Evolutionary conservation across 1,140 invertebrate genomes (phyloP), one percentile per base, ranked within the genome.

Genomic region (Limonius californicus): DNA sequence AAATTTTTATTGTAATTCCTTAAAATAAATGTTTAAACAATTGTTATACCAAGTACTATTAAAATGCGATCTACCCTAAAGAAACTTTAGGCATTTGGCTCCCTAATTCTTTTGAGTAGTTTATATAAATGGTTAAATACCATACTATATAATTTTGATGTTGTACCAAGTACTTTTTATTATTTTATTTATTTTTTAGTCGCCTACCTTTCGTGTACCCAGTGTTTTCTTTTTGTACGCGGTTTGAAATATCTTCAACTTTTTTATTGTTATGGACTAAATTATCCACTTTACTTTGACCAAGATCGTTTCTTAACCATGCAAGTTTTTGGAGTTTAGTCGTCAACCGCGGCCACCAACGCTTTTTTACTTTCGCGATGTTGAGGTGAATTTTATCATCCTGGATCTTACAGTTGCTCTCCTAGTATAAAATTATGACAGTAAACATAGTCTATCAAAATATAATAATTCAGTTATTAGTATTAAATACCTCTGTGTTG

Each of bases 241-340:
- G 82, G 54, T 90, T 84, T 73, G 89, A 91, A 9, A 90, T 79
- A 70, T 89, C 84, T 16, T 87, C 81, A 3, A 82, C 80, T 57
- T 85, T 80, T 30, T 87, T 82, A 56, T 85, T 84, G 23, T 85
- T 82, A 43, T 85, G 82, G 16, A 64, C 62, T 35, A 66, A 42
- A 64, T 87, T 84, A 70, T 87, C 86, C 65, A 88, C 86, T 76
- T 83, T 86, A 85, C 92, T 92, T 45, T 87, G 82, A 74, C 94
- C 91, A 82, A 94, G 94, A 80, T 94, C 91, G 68, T 94, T 87
- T 81, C 95, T 96, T 1, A 97, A 77, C 94, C 94, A 97, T 0
- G 87, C 84, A 1, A 90, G 90, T 74, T 95, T 96, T 69, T 88
- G 85, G 12, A 86, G 85, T 61, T 89, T 82, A 53, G 85, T 82